These are phyloP conservation scores for Agriotes lineatus DNA, from an alignment of 2,888 invertebrate species.

Conservation along the genomic window DNA sequence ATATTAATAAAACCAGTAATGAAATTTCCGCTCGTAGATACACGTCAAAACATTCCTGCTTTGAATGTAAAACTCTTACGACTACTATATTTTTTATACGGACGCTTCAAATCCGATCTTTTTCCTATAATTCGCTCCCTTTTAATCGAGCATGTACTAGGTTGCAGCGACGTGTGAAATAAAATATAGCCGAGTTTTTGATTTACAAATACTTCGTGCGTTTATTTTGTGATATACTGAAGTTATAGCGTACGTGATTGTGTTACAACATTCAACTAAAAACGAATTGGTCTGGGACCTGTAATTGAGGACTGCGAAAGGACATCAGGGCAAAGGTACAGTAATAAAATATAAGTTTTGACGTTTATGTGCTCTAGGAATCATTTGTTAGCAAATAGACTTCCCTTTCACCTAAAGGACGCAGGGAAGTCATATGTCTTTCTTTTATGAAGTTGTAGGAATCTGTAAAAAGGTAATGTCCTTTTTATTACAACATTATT, in stretches of 20 bases:
- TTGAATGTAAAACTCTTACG: no score
- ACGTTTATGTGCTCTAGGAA: slow-evolving; percentile 30
- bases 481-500: no score
- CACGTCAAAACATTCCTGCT: no score
- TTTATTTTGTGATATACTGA: slow-evolving; percentile 13
- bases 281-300: slow-evolving; percentile 10
- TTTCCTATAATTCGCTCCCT: background rate
- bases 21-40: no score
- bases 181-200: slow-evolving; percentile 12
- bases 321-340: slow-evolving; percentile 14
- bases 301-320: background rate
- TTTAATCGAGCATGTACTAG: background rate
- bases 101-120: background rate
- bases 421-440: slow-evolving; percentile 1
- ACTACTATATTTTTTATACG: no score
- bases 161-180: background rate
- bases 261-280: background rate
- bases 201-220: slow-evolving; percentile 12
- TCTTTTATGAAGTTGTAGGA: slow-evolving; percentile 5
- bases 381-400: slow-evolving; percentile 29
- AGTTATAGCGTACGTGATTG: slow-evolving; percentile 14
- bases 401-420: slow-evolving; percentile 12
- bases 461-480: no score
- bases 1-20: no score
- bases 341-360: slow-evolving; percentile 30